Conservation (phyloP, 2,113 vertebrate genomes). For the Rousettus leschenaultii region DNA sequence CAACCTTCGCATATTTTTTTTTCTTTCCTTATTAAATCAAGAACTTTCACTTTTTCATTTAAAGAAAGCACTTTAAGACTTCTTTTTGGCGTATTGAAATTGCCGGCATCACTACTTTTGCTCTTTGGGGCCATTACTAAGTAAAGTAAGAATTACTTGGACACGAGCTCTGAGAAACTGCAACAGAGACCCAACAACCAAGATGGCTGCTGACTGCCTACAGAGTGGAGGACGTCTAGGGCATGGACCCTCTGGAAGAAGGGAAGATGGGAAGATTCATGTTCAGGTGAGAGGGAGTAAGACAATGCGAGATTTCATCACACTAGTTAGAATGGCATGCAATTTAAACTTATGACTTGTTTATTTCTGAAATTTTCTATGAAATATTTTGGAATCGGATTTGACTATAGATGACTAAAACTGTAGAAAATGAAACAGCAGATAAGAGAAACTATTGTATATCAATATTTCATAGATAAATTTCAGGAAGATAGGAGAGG, state of each 20-base stretch:
- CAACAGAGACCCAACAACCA: neutral
- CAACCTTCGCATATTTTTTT: neutral
- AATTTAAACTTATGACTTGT: neutral
- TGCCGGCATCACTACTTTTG: neutral
- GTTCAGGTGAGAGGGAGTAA: neutral
- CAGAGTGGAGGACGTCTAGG: neutral
- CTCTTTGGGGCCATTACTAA: neutral
- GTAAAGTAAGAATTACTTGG: neutral
- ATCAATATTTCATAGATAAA: neutral
- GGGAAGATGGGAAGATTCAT: neutral
- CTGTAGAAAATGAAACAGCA: neutral
- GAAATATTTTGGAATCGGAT: neutral
- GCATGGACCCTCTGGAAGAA: neutral
- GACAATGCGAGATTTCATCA: neutral
- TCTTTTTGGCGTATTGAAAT: neutral
- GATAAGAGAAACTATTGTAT: neutral
- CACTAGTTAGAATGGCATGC: neutral
- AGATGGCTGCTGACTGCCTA: neutral
- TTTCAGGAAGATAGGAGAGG: neutral
- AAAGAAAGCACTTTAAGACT: neutral
- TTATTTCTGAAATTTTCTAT: neutral
- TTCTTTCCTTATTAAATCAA: neutral
- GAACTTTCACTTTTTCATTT: neutral
- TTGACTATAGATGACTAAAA: neutral
- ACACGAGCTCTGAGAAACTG: neutral